These are phyloP conservation scores for Chaetoderma sp. DNA, from an alignment of 2,888 invertebrate genomes.

Conservation along the genomic window DNA sequence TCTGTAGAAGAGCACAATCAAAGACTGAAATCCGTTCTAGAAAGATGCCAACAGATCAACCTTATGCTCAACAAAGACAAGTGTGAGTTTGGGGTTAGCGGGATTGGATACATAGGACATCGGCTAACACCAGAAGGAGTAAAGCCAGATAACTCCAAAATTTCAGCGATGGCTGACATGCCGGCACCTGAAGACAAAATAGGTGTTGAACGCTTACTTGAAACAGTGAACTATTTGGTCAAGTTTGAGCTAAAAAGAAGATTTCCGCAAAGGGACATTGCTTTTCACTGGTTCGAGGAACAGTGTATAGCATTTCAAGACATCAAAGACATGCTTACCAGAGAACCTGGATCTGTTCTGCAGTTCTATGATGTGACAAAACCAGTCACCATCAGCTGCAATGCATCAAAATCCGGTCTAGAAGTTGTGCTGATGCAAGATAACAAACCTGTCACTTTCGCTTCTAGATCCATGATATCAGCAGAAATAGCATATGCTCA, in stretches of 20 bases:
- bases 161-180: not conserved
- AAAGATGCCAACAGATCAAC: slow-evolving; percentile 1
- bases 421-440: slow-evolving; percentile 21
- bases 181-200: not conserved
- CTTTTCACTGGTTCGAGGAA: slow-evolving; percentile 4
- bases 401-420: slow-evolving; percentile 17
- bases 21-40: not conserved
- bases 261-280: not conserved
- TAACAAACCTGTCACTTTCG: slow-evolving; percentile 12
- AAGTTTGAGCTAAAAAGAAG: slow-evolving; percentile 20
- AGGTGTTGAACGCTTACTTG: slow-evolving; percentile 28
- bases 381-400: slow-evolving; percentile 1
- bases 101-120: not conserved
- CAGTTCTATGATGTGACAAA: slow-evolving; percentile 15
- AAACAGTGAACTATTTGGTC: slow-evolving; percentile 30
- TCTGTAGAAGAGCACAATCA: slow-evolving; percentile 3
- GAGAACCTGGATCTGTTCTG: slow-evolving; percentile 4
- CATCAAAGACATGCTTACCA: slow-evolving; percentile 2
- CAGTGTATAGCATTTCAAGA: slow-evolving; percentile 3
- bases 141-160: not conserved
- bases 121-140: not conserved
- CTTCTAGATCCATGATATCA: not conserved
- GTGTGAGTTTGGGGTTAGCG: not conserved
- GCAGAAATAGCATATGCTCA: slow-evolving; percentile 18
- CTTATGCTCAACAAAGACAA: not conserved